A percentile compares a stretch with the other conserved stretches of the same genome.
phyloP scores from a whole-genome alignment of 2,797 vertebrate species.

The Leptoclinus maculatus region DNA sequence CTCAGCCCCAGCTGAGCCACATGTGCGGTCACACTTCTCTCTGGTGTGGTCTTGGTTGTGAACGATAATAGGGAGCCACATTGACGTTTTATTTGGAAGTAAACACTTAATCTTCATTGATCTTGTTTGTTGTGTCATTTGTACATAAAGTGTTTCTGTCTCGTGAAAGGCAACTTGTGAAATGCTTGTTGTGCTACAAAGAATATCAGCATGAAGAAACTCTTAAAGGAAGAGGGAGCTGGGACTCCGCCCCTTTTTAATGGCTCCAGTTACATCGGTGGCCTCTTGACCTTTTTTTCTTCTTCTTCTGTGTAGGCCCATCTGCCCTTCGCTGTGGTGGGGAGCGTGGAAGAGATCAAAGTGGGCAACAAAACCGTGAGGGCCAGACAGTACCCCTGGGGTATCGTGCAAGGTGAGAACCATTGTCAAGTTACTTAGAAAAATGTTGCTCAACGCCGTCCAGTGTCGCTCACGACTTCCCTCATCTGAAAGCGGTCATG shows the following conservation, averaged over 20 bases:
- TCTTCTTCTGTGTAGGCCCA: constrained; percentile 86
- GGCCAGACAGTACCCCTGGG: constrained; percentile 98
- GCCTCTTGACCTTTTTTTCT: constrained; percentile 7
- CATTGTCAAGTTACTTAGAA: neutral
- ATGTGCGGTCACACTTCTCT: constrained; percentile 35
- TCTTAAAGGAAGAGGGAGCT: neutral
- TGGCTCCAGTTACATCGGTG: constrained; percentile 20
- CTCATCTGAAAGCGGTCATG: neutral
- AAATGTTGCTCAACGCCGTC: neutral
- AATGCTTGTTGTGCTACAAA: neutral
- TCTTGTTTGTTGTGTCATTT: neutral
- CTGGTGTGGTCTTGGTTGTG: constrained; percentile 52
- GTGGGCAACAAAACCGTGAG: constrained; percentile 98
- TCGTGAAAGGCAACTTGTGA: constrained; percentile 6
- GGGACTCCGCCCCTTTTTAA: neutral
- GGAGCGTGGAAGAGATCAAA: constrained; percentile 97
- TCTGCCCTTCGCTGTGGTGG: constrained; percentile 97
- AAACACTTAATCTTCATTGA: neutral
- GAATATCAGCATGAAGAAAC: neutral
- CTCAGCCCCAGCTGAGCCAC: constrained; percentile 22
- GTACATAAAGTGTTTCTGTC: neutral
- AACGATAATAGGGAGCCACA: constrained; percentile 36
- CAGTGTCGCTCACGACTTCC: neutral
- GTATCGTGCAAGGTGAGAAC: constrained; percentile 96
- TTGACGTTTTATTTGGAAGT: constrained; percentile 27